phyloP scores from a whole-genome alignment of 2,888 invertebrate species.

The Chymomyza caudatula region DNA sequence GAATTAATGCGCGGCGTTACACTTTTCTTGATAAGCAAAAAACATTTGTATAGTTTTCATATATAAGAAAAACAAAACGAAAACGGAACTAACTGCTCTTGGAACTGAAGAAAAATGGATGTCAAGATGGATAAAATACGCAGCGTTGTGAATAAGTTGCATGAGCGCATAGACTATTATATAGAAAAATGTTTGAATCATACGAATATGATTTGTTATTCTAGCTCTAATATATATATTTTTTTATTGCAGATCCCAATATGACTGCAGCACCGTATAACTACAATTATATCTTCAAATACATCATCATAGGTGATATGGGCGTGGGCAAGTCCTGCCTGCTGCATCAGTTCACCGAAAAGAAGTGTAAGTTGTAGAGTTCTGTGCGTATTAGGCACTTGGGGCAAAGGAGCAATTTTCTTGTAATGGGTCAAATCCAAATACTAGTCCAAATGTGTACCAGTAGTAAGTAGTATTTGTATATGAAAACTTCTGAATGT shows the following conservation, averaged over 20 bases:
- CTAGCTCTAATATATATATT: background rate
- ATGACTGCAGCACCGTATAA: constrained; percentile 99
- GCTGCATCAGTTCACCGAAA: constrained; percentile 99
- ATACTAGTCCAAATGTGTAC: too few species aligned
- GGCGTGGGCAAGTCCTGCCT: constrained; percentile 99
- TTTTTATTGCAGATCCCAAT: constrained; percentile 72
- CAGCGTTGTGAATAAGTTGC: constrained; percentile 60
- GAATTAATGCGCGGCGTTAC: constrained; percentile 61
- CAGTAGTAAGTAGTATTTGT: too few species aligned
- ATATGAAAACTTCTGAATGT: background rate
- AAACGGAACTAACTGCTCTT: background rate
- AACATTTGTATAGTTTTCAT: constrained; percentile 2
- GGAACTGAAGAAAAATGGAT: constrained; percentile 26
- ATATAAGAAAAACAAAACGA: constrained; percentile 4
- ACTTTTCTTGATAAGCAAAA: constrained; percentile 49
- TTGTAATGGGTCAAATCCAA: too few species aligned
- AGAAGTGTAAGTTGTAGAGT: constrained; percentile 96
- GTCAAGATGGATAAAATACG: constrained; percentile 45
- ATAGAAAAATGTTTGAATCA: constrained; percentile 58
- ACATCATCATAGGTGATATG: constrained; percentile 99
- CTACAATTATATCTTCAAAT: constrained; percentile 99
- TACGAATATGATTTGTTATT: background rate
- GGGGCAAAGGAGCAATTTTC: too few species aligned
- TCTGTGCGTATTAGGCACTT: too few species aligned
- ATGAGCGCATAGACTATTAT: constrained; percentile 60